Evolutionary conservation across 2,888 invertebrate species (phyloP).

Genomic region (Halictus quadricinctus): DNA sequence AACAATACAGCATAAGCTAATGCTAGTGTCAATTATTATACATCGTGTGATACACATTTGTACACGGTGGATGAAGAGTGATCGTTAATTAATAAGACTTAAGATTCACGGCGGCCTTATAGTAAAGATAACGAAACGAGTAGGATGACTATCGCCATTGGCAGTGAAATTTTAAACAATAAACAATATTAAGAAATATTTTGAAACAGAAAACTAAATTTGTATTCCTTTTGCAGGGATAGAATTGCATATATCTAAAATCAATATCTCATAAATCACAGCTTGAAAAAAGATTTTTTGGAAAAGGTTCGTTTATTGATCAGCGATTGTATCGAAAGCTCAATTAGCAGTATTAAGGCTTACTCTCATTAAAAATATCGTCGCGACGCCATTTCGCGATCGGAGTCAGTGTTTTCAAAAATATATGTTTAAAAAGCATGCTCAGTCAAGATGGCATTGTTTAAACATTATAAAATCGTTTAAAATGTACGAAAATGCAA

Average conservation of each 20-base stretch:
- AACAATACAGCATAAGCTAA: not conserved
- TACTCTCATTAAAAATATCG: slow-evolving; percentile 10
- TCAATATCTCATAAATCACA: slow-evolving; percentile 18
- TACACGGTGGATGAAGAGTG: slow-evolving; percentile 7
- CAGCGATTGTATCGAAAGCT: slow-evolving; percentile 32
- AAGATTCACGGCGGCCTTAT: slow-evolving; percentile 26
- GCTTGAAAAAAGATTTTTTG: slow-evolving; percentile 26
- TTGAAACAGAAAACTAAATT: not conserved
- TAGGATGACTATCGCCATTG: slow-evolving; percentile 46
- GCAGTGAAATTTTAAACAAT: slow-evolving; percentile 63
- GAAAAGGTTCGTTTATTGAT: slow-evolving; percentile 25
- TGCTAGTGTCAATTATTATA: not conserved
- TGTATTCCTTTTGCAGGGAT: not conserved
- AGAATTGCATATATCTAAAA: slow-evolving; percentile 20
- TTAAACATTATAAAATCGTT: slow-evolving; percentile 27
- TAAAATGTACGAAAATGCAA: slow-evolving; percentile 5
- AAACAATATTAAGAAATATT: no score
- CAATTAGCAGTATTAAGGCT: slow-evolving; percentile 38
- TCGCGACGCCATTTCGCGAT: not conserved
- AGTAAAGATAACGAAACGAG: slow-evolving; percentile 23
- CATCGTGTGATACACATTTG: not conserved
- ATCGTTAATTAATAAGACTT: slow-evolving; percentile 21
- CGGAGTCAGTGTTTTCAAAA: slow-evolving; percentile 21
- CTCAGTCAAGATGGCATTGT: slow-evolving; percentile 17
- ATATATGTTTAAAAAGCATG: slow-evolving; percentile 35